Conservation (phyloP, 2,797 vertebrate species). For the Perodicticus potto region DNA sequence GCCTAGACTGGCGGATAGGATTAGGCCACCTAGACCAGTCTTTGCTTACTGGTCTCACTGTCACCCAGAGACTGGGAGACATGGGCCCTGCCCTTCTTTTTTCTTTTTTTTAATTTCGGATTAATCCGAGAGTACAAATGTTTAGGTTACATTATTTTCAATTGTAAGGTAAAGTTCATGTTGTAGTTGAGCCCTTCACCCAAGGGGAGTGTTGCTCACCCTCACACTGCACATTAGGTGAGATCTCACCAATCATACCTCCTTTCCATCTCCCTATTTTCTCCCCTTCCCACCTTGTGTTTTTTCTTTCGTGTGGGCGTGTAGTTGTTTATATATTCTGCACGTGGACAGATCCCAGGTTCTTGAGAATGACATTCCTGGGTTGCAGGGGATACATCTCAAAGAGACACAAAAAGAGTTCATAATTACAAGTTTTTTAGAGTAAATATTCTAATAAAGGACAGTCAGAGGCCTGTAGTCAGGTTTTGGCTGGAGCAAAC, state of each 20-base stretch:
- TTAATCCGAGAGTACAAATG: too few species aligned
- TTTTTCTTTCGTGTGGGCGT: too few species aligned
- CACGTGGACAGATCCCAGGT: not conserved
- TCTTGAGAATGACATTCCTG: not conserved
- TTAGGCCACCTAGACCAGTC: not conserved
- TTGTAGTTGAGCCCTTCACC: too few species aligned
- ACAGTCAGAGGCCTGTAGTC: not conserved
- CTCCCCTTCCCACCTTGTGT: too few species aligned
- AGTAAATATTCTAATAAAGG: not conserved
- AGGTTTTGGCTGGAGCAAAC: not conserved
- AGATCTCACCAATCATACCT: too few species aligned
- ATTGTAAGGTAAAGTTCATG: too few species aligned
- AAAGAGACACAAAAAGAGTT: not conserved
- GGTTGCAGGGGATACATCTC: not conserved
- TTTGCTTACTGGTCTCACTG: not conserved
- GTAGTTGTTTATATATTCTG: not conserved
- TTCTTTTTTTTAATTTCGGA: too few species aligned
- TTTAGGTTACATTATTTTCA: too few species aligned
- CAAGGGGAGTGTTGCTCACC: too few species aligned
- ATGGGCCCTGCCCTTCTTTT: not conserved
- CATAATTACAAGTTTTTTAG: not conserved
- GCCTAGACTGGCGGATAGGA: not conserved
- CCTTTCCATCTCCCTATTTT: too few species aligned
- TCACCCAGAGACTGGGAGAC: not conserved
- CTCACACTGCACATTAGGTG: too few species aligned